Conservation (phyloP, 2,113 vertebrate species). For the Ia io region DNA sequence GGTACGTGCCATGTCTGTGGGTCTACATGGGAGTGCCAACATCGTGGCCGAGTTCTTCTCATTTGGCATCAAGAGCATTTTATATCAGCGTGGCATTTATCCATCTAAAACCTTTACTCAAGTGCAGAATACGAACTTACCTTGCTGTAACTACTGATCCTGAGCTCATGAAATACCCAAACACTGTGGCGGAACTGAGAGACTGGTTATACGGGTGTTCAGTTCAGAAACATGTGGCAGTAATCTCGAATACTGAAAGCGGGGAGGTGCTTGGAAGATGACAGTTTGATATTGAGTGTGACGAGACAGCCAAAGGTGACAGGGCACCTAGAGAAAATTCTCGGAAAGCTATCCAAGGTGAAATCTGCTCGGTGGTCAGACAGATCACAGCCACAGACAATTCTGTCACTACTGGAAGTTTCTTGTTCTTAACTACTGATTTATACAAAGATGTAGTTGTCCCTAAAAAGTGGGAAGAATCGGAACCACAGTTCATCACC, state of each 20-base stretch:
- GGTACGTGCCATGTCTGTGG: rapidly evolving
- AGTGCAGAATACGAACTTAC: not conserved
- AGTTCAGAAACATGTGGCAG: not conserved
- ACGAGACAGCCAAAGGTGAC: not conserved
- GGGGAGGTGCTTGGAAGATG: not conserved
- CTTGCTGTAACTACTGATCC: not conserved
- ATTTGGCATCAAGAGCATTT: not conserved
- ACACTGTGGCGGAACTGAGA: not conserved
- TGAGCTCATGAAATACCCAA: not conserved
- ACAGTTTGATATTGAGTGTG: not conserved
- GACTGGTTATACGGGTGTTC: not conserved
- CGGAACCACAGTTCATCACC: not conserved
- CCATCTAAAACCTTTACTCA: not conserved
- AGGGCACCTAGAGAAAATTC: not conserved
- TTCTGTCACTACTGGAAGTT: not conserved
- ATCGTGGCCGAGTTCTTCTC: not conserved
- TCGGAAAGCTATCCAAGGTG: not conserved
- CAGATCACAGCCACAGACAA: not conserved
- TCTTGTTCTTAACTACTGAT: not conserved
- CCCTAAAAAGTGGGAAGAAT: not conserved
- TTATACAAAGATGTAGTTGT: not conserved
- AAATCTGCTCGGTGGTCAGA: not conserved
- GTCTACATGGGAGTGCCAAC: rapidly evolving
- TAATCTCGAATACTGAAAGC: not conserved
- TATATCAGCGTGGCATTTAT: not conserved